Evolutionary conservation across 2,113 vertebrate species (phyloP).

Genomic region (Alosa alosa): DNA sequence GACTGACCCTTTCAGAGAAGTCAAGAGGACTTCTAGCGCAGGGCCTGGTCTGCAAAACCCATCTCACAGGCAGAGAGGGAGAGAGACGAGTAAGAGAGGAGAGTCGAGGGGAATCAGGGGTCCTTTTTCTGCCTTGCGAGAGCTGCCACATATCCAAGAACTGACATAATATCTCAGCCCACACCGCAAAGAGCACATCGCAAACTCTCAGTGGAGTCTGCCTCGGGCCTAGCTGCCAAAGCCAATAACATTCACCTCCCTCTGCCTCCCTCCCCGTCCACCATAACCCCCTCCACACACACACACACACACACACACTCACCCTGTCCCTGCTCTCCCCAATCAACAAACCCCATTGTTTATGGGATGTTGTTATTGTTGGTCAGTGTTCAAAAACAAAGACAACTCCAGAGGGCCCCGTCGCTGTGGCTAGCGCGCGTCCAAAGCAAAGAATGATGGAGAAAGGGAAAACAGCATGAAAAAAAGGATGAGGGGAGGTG

Average conservation of each 20-base stretch:
- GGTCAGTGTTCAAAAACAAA: conserved; percentile 87
- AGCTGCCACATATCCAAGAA: conserved; percentile 79
- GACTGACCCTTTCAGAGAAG: not conserved
- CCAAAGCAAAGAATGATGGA: conserved; percentile 71
- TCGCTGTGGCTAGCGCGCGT: conserved; percentile 59
- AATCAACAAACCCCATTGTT: conserved; percentile 96
- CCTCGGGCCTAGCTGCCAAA: conserved; percentile 75
- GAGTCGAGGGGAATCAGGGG: not conserved
- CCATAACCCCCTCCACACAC: conserved; percentile 48
- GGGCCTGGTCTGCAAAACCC: conserved; percentile 2
- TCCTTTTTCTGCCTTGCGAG: conserved; percentile 39
- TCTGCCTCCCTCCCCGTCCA: conserved; percentile 46
- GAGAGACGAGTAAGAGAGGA: not conserved
- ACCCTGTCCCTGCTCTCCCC: conserved; percentile 54
- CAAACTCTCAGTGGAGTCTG: conserved; percentile 61
- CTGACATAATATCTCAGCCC: conserved; percentile 89
- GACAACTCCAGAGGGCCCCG: conserved; percentile 65
- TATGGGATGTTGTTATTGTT: conserved; percentile 95
- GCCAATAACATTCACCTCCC: conserved; percentile 83
- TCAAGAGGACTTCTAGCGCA: not conserved
- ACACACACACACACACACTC: conserved; percentile 2
- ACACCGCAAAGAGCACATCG: conserved; percentile 77
- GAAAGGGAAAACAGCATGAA: conserved; percentile 29
- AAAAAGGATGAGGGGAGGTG: not conserved
- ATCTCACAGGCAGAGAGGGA: not conserved